Conservation (phyloP, 1,140 invertebrate species). For the Drosophila melanica region DNA sequence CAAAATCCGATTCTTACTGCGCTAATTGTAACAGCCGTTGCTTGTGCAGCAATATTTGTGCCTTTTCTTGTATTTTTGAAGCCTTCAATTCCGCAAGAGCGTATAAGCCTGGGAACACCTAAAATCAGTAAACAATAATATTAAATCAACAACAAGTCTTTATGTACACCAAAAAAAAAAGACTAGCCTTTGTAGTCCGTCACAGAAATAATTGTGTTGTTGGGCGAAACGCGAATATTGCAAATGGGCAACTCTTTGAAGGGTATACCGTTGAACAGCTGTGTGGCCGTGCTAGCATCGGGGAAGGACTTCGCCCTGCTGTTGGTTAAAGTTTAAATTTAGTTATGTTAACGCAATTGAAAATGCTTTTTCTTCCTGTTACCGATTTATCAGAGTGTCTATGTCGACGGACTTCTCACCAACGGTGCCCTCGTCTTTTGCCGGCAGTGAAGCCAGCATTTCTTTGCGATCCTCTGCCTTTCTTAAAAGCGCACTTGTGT, state of each 20-base stretch:
- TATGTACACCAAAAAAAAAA: not conserved
- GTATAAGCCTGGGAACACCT: constrained; percentile 86
- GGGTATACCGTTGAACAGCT: constrained; percentile 90
- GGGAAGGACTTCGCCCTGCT: constrained; percentile 90
- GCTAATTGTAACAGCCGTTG: constrained; percentile 90
- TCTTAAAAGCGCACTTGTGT: constrained; percentile 75
- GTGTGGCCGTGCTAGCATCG: constrained; percentile 88
- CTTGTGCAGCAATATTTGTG: constrained; percentile 97
- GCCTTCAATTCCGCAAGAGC: constrained; percentile 94
- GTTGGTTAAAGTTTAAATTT: constrained; percentile 61
- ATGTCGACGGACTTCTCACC: constrained; percentile 88
- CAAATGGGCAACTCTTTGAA: constrained; percentile 93
- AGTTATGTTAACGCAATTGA: constrained; percentile 3
- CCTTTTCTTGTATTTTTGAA: constrained; percentile 98
- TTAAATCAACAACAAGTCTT: not conserved
- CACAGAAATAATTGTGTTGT: constrained; percentile 94
- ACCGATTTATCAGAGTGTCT: constrained; percentile 84
- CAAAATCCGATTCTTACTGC: constrained; percentile 50
- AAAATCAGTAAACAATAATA: not conserved
- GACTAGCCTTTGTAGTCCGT: constrained; percentile 88
- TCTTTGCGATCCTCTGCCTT: constrained; percentile 86
- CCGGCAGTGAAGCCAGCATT: constrained; percentile 86
- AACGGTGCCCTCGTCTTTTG: constrained; percentile 87
- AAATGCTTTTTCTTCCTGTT: constrained; percentile 65
- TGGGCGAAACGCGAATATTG: constrained; percentile 91